Evolutionary conservation across 2,888 invertebrate genomes (phyloP), one percentile per base, ranked within the genome.

Genomic region (Epirrita christyi): DNA sequence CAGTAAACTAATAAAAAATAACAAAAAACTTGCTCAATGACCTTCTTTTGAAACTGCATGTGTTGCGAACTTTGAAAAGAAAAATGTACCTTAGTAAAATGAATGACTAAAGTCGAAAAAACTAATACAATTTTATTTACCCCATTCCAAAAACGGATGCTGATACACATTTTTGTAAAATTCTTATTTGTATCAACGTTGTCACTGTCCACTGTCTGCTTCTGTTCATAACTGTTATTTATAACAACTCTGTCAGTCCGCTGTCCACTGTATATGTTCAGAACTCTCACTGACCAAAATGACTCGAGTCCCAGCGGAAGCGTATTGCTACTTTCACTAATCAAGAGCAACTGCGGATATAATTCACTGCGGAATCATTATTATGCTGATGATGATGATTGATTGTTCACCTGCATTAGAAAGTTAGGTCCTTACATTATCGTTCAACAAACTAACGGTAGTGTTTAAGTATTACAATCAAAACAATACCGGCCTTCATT

Each of bases 321-420:
- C 40, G 38, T 28, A 28, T 48, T 48, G 10, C 8, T 37, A 53
- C 58, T 53, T 58, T 58, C 58, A 58, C 58, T 40, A 40, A 42
- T 37, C 34, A 54, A 48, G 10, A 52, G 46, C 36, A 42, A 53
- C 53, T 49, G 55, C 15, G n/a, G 1, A n/a, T 13, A 13, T 47
- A 48, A 53, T 27, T 48, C 57, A 57, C n/a, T 34, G 32, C 32
- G 6, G 13, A 11, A 34, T 47, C 28, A 37, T 47, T 43, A 13
- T 32, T 28, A n/a, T 47, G 34, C 27, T 52, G 53, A 58, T 58
- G 41, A 32, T 52, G 43, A 11, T 32, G 32, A 10, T 29, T 8
- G n/a, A 32, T 40, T 49, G 41, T 42, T 13, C 49, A 21, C 40
- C n/a, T 21, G 27, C 41, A 28, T 29, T 38, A 13, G 49, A 48